Evolutionary conservation across 2,797 vertebrate species (phyloP), one percentile per base, ranked within the genome.

Genomic region (Crenichthys baileyi): DNA sequence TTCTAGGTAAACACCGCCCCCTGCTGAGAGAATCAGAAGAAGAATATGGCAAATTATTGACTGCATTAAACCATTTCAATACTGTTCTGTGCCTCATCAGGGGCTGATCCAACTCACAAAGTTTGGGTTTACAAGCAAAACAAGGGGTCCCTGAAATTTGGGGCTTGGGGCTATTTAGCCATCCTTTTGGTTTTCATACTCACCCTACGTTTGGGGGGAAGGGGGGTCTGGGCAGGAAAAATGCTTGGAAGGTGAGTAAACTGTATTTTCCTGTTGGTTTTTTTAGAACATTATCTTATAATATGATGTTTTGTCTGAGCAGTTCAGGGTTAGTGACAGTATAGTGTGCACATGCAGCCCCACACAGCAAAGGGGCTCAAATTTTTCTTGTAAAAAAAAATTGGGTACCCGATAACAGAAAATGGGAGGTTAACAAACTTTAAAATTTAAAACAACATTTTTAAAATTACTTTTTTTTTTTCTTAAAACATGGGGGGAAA

Each of bases 191-290:
- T 97, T 60, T 97, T 99, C 88, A 99, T 99, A 13, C 96, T 99
- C 91, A 99, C 99, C 91, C 99, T 99, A 80, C 94, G n/a, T n/a
- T n/a, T n/a, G n/a, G n/a, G n/a, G n/a, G n/a, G n/a, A n/a, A 92
- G 98, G 77, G 98, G 99, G 82, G 98, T 99, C 90, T 99, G 98
- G 98, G 98, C 97, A 97, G 90, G n/a, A n/a, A 99, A 98, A 93
- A 98, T 99, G 97, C 94, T 99, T 65, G 98, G 89, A 99, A 99
- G 97, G 98, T 99, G 82, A 91, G 85, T 79, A 16, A 20, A 41
- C 4, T 0, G 0, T 4, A 4, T 22, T 51, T 76, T 56, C 7
- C 58, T 50, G n/a, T 55, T 68, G 24, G 0, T 41, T 5, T 26
- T 26, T 26, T 22, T 4, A 4, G 16, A 53, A 18, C 12, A 36